Percentiles rank a stretch among this genome's conserved stretches.
These are phyloP conservation scores for Acipenser oxyrinchus DNA, from an alignment of 2,797 vertebrate species.

Conservation along the genomic window DNA sequence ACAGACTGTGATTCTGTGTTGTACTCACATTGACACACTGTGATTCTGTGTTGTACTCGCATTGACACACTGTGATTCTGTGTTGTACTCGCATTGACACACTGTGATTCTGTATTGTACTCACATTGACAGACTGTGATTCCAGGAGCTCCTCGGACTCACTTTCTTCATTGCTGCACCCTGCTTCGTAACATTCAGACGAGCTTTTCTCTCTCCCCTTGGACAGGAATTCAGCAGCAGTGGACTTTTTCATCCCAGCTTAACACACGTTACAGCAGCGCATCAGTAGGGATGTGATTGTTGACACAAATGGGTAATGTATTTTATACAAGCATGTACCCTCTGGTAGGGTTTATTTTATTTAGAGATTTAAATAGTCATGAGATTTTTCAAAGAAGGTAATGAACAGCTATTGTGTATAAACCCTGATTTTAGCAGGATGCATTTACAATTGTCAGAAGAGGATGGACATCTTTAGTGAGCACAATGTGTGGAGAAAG, in stretches of 20 bases:
- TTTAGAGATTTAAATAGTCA: too few species aligned
- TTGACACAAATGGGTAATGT: too few species aligned
- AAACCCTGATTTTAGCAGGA: too few species aligned
- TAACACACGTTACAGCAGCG: too few species aligned
- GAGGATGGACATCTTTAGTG: too few species aligned
- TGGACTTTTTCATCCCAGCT: slow-evolving; percentile 36
- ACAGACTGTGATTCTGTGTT: neutral
- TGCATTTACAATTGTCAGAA: too few species aligned
- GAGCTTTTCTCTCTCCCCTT: slow-evolving; percentile 37
- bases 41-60: slow-evolving; percentile 29
- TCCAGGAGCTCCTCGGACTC: slow-evolving; percentile 42
- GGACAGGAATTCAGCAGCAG: slow-evolving; percentile 47
- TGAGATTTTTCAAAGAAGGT: too few species aligned
- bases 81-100: neutral
- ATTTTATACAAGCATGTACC: too few species aligned
- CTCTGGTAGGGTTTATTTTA: too few species aligned
- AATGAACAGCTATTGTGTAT: too few species aligned
- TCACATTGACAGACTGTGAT: slow-evolving; percentile 40
- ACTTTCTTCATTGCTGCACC: slow-evolving; percentile 45
- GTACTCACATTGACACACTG: neutral
- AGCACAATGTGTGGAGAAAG: too few species aligned
- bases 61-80: slow-evolving; percentile 35
- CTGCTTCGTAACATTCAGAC: slow-evolving; percentile 34
- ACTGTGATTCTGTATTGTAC: slow-evolving; percentile 18
- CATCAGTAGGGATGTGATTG: too few species aligned